phyloP scores from a whole-genome alignment of 2,113 vertebrate species.

The Rhineura floridana region DNA sequence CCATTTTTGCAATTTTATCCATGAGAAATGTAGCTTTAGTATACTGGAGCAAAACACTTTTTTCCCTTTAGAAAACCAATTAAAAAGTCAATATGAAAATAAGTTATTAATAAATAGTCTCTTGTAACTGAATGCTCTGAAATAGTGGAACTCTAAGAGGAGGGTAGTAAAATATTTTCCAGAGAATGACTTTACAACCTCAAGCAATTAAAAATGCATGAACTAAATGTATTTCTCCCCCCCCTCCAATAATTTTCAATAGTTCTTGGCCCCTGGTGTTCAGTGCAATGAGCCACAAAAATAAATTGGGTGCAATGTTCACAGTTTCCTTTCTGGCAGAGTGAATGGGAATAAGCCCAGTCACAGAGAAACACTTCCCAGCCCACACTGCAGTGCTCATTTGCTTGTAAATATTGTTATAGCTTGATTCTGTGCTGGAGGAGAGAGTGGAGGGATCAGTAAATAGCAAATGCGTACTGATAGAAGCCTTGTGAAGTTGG shows the following conservation, averaged over 20 bases:
- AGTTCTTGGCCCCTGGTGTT: conserved; percentile 37
- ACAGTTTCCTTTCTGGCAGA: conserved; percentile 16
- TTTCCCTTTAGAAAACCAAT: conserved; percentile 65
- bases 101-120: conserved; percentile 76
- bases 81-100: conserved; percentile 70
- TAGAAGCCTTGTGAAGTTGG: conserved; percentile 21
- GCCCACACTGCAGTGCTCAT: neutral
- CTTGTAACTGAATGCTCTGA: conserved; percentile 70
- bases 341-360: conserved; percentile 8
- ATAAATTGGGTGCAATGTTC: conserved; percentile 56
- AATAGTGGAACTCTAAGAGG: conserved; percentile 60
- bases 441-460: neutral
- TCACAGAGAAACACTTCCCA: conserved; percentile 30
- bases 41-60: conserved; percentile 71
- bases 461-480: neutral
- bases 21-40: conserved; percentile 65
- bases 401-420: neutral
- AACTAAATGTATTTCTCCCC: conserved; percentile 43
- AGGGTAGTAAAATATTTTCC: conserved; percentile 73
- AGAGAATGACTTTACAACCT: conserved; percentile 69
- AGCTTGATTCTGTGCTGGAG: neutral
- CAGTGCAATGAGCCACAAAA: conserved; percentile 16
- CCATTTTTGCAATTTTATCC: conserved; percentile 77
- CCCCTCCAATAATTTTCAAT: conserved; percentile 43
- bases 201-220: conserved; percentile 81